Percentiles rank a stretch among this genome's conserved stretches.
phyloP scores from a whole-genome alignment of 2,888 invertebrate genomes.

The Andrena haemorrhoa region DNA sequence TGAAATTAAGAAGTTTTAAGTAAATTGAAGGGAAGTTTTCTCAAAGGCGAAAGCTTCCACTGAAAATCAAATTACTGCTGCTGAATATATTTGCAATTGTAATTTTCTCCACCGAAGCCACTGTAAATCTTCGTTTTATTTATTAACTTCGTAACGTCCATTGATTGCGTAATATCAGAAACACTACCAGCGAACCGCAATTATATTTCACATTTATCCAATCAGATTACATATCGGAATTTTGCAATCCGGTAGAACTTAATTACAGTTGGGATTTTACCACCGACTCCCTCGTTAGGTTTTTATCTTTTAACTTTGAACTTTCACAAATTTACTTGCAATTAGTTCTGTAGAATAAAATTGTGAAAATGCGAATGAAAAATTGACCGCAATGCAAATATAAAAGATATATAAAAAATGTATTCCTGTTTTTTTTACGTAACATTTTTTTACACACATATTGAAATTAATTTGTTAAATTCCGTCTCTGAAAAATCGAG shows the following conservation, averaged over 20 bases:
- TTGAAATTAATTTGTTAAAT: conserved; percentile 1
- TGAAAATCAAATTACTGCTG: conserved; percentile 13
- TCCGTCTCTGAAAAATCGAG: background rate
- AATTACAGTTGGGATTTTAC: conserved; percentile 11
- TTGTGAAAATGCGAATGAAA: too few species aligned
- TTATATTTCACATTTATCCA: conserved; percentile 8
- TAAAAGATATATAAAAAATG: too few species aligned
- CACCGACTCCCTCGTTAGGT: background rate
- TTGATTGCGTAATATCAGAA: background rate
- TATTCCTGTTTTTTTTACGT: too few species aligned
- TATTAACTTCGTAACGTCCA: background rate
- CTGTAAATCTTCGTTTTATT: background rate
- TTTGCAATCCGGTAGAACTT: background rate
- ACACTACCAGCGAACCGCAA: background rate
- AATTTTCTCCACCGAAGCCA: background rate
- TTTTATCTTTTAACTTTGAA: background rate
- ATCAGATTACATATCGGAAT: background rate
- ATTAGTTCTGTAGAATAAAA: too few species aligned
- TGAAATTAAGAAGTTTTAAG: background rate
- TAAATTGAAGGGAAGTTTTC: background rate
- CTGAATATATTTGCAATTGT: conserved; percentile 17
- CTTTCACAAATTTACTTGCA: conserved; percentile 9
- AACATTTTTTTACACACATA: too few species aligned
- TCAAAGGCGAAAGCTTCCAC: background rate
- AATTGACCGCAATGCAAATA: too few species aligned